Conservation (phyloP, 2,888 invertebrate genomes). For the Poecilobothrus nobilitatus region DNA sequence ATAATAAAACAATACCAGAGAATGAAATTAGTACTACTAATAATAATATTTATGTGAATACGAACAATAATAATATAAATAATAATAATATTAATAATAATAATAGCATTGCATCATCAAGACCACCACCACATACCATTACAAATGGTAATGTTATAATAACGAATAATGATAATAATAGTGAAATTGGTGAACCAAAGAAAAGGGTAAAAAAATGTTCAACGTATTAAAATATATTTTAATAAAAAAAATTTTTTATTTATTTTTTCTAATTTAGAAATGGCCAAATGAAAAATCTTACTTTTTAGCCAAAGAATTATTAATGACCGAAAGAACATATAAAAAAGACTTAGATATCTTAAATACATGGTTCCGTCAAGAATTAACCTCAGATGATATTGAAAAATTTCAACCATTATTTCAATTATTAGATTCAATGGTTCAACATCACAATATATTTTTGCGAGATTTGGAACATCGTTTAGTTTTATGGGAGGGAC, state of each 20-base stretch:
- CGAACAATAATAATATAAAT: background rate
- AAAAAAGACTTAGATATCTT: constrained; percentile 89
- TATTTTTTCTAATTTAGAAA: constrained; percentile 42
- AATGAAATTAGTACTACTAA: constrained; percentile 17
- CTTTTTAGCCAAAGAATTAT: constrained; percentile 82
- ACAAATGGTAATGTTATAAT: background rate
- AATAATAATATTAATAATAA: constrained; percentile 11
- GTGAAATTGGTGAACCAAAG: constrained; percentile 34
- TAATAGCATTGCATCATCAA: constrained; percentile 12
- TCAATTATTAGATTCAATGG: constrained; percentile 69
- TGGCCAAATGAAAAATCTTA: constrained; percentile 64
- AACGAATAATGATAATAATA: background rate
- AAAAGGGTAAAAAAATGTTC: constrained; percentile 31
- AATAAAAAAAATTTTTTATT: constrained; percentile 7
- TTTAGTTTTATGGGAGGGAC: constrained; percentile 64
- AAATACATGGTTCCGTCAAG: constrained; percentile 70
- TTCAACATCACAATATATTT: constrained; percentile 71
- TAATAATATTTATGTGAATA: constrained; percentile 3
- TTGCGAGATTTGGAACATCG: constrained; percentile 70
- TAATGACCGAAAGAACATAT: constrained; percentile 94
- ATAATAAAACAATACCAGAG: constrained; percentile 15
- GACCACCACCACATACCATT: background rate
- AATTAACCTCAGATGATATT: constrained; percentile 53
- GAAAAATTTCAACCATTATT: constrained; percentile 46
- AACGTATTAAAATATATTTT: background rate